Evolutionary conservation across 2,113 vertebrate species (phyloP).

Genomic region (Drymodes brunneopygia): DNA sequence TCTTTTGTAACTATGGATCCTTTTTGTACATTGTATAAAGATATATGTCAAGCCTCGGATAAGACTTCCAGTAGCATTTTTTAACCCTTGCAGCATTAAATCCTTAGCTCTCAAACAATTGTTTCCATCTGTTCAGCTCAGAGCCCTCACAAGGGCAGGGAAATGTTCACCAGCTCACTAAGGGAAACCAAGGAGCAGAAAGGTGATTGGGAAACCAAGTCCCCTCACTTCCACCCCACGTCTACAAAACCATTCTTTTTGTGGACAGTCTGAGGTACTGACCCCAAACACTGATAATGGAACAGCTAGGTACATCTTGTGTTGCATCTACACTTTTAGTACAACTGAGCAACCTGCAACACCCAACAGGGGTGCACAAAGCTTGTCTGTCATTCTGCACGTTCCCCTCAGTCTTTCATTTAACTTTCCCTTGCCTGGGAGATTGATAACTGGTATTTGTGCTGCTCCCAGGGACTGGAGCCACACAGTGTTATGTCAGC

Average conservation of each 20-base stretch:
- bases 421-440: neutral
- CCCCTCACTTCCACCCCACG: rapidly evolving
- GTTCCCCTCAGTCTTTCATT: neutral
- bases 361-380: neutral
- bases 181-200: neutral
- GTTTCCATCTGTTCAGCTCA: neutral
- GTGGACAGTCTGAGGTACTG: neutral
- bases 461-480: neutral
- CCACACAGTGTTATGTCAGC: neutral
- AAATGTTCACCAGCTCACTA: neutral
- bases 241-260: neutral
- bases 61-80: neutral
- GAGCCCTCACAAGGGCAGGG: neutral
- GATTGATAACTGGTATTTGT: neutral
- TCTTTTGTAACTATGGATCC: neutral
- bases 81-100: neutral
- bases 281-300: neutral
- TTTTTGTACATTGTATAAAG: neutral
- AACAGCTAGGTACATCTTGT: neutral
- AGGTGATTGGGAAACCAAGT: neutral
- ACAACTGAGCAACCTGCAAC: neutral
- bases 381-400: neutral
- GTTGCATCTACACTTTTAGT: neutral
- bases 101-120: neutral
- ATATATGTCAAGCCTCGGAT: neutral